Conservation (phyloP, 1,140 invertebrate species). For the Euglossa dilemma region DNA sequence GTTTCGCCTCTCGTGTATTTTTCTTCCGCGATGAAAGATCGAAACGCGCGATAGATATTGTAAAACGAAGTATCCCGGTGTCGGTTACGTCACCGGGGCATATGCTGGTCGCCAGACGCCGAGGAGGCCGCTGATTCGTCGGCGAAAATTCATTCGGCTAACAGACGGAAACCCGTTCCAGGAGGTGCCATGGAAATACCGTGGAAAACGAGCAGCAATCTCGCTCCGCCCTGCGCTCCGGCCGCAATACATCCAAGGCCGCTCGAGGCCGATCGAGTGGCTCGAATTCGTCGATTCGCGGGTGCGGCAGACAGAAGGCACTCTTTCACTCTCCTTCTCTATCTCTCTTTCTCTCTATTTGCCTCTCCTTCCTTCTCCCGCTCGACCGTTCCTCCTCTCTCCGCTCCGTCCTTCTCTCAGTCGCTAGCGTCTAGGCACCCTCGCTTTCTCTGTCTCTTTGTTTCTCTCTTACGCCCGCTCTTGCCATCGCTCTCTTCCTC, state of each 20-base stretch:
- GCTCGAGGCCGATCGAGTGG: conserved; percentile 69
- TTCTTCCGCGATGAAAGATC: too few relatives aligned
- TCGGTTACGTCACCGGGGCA: not conserved
- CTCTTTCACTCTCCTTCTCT: conserved; percentile 1
- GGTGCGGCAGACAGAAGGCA: conserved; percentile 31
- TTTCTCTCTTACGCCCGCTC: not conserved
- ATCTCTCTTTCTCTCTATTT: conserved; percentile 1
- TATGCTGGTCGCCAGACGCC: not conserved
- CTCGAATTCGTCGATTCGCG: conserved; percentile 63
- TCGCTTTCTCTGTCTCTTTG: conserved; percentile 26
- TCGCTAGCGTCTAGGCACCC: not conserved
- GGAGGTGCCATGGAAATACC: conserved; percentile 1
- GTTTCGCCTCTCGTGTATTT: too few relatives aligned
- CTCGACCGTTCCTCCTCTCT: not conserved
- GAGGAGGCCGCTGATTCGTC: too few relatives aligned
- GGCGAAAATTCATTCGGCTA: not conserved
- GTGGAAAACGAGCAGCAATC: conserved; percentile 50
- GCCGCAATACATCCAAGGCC: conserved; percentile 58
- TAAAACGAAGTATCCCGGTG: too few relatives aligned
- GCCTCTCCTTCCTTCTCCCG: too few relatives aligned
- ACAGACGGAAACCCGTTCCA: not conserved
- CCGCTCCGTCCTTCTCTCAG: conserved; percentile 19
- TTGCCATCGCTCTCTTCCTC: conserved; percentile 7
- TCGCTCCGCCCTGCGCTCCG: conserved; percentile 21
- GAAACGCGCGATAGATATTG: too few relatives aligned